Evolutionary conservation across 2,797 vertebrate genomes (phyloP).

Genomic region (Amphiprion clarkii): DNA sequence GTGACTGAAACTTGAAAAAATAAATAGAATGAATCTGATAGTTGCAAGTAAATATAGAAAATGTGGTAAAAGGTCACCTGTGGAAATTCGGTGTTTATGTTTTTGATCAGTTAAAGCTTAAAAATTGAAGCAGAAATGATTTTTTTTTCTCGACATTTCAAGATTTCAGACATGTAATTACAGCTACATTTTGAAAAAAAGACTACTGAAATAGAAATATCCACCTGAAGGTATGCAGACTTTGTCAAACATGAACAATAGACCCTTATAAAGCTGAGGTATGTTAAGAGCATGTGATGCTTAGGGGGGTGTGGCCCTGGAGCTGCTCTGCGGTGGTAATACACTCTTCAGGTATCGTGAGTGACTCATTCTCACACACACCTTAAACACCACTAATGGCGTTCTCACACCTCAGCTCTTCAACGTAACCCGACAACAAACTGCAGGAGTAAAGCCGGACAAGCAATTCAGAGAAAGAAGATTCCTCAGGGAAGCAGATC

Average conservation of each 20-base stretch:
- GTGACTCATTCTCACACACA: conserved; percentile 79
- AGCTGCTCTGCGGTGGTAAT: conserved; percentile 63
- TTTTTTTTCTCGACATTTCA: neutral
- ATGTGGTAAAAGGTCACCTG: neutral
- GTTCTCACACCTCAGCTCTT: conserved; percentile 29
- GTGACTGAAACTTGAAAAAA: conserved; percentile 16
- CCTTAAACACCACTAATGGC: conserved; percentile 58
- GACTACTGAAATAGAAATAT: conserved; percentile 30
- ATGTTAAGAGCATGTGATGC: conserved; percentile 77
- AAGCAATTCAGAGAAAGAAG: conserved; percentile 17
- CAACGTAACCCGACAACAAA: conserved; percentile 20
- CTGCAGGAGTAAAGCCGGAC: conserved; percentile 33
- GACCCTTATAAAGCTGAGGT: conserved; percentile 64
- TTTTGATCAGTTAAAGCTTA: neutral
- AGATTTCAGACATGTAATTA: neutral
- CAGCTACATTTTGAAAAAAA: neutral
- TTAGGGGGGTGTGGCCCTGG: conserved; percentile 76
- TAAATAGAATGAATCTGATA: neutral
- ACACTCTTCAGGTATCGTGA: conserved; percentile 65
- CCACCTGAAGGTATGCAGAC: conserved; percentile 42
- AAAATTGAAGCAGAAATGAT: neutral
- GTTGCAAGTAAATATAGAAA: neutral
- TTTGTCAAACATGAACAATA: conserved; percentile 64
- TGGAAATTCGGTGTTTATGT: neutral
- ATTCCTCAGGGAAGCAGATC: conserved; percentile 6